Evolutionary conservation across 1,140 invertebrate species (phyloP).

Genomic region (Saccostrea glomerata): DNA sequence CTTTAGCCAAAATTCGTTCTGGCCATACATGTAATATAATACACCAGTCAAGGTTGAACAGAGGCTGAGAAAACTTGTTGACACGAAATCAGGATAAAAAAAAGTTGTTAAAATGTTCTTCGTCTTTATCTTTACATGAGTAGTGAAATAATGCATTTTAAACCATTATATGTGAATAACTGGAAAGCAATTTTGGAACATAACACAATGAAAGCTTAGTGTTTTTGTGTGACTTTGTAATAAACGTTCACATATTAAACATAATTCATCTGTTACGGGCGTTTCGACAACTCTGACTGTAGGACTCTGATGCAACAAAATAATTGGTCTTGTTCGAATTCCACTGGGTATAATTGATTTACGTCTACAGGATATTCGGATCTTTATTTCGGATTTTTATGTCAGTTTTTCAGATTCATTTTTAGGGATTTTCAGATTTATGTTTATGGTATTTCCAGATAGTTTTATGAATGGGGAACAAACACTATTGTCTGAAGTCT

Average conservation of each 20-base stretch:
- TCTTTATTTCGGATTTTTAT: neutral
- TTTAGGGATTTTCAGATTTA: neutral
- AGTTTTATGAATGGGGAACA: slow-evolving; percentile 4
- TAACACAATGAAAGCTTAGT: neutral
- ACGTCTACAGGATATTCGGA: neutral
- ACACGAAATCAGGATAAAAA: too few species aligned
- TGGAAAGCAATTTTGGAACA: too few species aligned
- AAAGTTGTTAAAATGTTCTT: too few species aligned
- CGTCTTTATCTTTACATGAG: too few species aligned
- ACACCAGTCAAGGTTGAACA: too few species aligned
- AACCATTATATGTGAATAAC: too few species aligned
- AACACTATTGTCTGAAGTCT: too few species aligned
- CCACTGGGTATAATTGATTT: neutral
- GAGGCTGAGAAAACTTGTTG: too few species aligned
- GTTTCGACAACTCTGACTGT: neutral
- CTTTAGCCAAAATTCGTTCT: too few species aligned
- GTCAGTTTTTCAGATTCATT: neutral
- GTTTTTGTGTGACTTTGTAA: neutral
- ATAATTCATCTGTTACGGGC: neutral
- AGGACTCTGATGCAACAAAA: neutral
- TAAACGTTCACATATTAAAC: neutral
- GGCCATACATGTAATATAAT: too few species aligned
- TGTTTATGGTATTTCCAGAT: neutral
- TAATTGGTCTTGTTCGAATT: slow-evolving; percentile 16
- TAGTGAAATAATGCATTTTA: too few species aligned